Conservation (phyloP, 2,888 invertebrate genomes). For the Cantharis lateralis region DNA sequence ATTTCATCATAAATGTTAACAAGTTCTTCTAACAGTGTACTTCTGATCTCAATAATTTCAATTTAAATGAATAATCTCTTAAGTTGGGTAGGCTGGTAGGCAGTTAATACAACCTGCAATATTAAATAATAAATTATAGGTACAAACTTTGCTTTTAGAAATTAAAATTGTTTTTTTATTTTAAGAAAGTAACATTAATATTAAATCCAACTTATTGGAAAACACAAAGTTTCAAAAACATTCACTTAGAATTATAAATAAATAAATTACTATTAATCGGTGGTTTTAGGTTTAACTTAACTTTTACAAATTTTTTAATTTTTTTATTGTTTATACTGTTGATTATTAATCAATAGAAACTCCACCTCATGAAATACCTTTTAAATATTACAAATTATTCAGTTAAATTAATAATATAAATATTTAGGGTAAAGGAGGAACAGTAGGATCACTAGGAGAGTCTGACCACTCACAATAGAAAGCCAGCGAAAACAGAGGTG, state of each 20-base stretch:
- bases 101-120: not conserved
- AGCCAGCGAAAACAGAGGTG: too few relatives aligned
- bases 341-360: too few relatives aligned
- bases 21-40: not conserved
- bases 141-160: not conserved
- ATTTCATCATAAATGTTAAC: not conserved
- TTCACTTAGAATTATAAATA: not conserved
- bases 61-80: not conserved
- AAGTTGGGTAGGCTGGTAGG: too few relatives aligned
- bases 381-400: too few relatives aligned
- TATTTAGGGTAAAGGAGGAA: too few relatives aligned
- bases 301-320: not conserved
- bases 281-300: not conserved
- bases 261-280: not conserved
- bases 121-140: not conserved
- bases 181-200: not conserved
- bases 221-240: not conserved
- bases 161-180: not conserved
- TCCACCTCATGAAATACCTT: too few relatives aligned
- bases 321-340: too few relatives aligned
- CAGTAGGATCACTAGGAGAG: too few relatives aligned
- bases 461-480: too few relatives aligned
- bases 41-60: not conserved
- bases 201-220: not conserved
- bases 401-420: too few relatives aligned